phyloP scores from a whole-genome alignment of 35 echinoderm and acorn worm genomes.

The Holothuria glaberrima region DNA sequence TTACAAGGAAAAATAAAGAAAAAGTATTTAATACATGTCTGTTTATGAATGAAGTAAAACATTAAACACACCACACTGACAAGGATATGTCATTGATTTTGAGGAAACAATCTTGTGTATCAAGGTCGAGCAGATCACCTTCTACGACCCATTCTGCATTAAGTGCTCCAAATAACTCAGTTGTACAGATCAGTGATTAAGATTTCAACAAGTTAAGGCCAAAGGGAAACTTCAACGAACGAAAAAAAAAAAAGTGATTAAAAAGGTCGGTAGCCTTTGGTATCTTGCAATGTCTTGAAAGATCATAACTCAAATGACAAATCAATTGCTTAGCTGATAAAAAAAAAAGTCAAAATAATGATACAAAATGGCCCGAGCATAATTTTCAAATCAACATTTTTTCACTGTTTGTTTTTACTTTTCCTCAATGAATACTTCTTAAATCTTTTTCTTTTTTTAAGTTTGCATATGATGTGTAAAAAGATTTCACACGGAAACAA shows the following conservation, averaged over 20 bases:
- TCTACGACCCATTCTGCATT: too few species aligned
- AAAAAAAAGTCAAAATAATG: neutral
- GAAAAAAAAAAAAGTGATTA: neutral
- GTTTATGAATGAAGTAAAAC: too few species aligned
- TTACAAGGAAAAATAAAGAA: too few species aligned
- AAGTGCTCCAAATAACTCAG: too few species aligned
- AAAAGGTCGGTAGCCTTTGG: slow-evolving; percentile 27
- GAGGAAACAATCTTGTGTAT: too few species aligned
- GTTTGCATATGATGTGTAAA: slow-evolving; percentile 33
- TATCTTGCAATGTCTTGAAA: slow-evolving; percentile 33
- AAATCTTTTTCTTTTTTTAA: neutral
- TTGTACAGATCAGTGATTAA: too few species aligned
- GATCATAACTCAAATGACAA: slow-evolving; percentile 8
- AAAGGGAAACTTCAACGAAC: slow-evolving; percentile 1
- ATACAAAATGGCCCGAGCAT: neutral
- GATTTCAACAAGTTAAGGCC: neutral
- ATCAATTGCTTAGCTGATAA: neutral
- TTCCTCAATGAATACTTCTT: slow-evolving; percentile 4
- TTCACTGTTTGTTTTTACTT: slow-evolving; percentile 8
- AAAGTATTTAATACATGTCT: too few species aligned
- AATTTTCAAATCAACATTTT: neutral
- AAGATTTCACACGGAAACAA: slow-evolving; percentile 5
- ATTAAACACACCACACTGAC: too few species aligned
- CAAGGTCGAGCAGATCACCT: too few species aligned
- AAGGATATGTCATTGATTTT: too few species aligned